Percentiles rank a stretch among this genome's conserved stretches.
Evolutionary conservation across 2,113 vertebrate species (phyloP).

Genomic region (Peromyscus maniculatus): DNA sequence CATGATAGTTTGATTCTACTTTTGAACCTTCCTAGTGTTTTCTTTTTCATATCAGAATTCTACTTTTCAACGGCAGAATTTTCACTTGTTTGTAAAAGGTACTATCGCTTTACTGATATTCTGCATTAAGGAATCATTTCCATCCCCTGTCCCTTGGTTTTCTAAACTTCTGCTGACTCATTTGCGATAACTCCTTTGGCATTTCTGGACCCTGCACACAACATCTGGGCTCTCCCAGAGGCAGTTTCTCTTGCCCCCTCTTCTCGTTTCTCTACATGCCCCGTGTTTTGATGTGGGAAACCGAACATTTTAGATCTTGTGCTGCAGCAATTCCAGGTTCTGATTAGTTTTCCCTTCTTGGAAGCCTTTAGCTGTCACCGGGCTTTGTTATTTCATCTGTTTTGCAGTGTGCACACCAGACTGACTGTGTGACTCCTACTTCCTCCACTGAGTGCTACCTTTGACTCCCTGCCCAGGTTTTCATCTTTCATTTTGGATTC

Average conservation of each 20-base stretch:
- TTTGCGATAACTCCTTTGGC: conserved; percentile 4
- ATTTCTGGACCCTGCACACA: neutral
- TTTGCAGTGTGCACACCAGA: neutral
- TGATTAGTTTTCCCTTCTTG: neutral
- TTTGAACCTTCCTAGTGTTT: neutral
- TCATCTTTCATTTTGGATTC: neutral
- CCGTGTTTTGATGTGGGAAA: neutral
- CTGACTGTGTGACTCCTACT: neutral
- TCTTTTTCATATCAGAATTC: neutral
- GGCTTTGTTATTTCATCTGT: neutral
- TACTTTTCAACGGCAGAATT: conserved; percentile 2
- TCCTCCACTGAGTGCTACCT: neutral
- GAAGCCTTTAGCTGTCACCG: neutral
- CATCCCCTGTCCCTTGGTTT: neutral
- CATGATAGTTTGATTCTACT: neutral
- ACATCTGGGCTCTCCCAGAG: neutral
- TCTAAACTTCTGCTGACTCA: neutral
- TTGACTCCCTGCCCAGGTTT: neutral
- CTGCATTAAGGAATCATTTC: neutral
- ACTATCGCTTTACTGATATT: conserved; percentile 5
- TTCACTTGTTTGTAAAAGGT: neutral
- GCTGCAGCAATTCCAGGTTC: neutral
- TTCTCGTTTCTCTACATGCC: neutral
- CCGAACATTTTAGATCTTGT: neutral
- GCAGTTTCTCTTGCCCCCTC: neutral